phyloP scores from a whole-genome alignment of 2,113 vertebrate genomes.

The Rhinolophus sinicus region DNA sequence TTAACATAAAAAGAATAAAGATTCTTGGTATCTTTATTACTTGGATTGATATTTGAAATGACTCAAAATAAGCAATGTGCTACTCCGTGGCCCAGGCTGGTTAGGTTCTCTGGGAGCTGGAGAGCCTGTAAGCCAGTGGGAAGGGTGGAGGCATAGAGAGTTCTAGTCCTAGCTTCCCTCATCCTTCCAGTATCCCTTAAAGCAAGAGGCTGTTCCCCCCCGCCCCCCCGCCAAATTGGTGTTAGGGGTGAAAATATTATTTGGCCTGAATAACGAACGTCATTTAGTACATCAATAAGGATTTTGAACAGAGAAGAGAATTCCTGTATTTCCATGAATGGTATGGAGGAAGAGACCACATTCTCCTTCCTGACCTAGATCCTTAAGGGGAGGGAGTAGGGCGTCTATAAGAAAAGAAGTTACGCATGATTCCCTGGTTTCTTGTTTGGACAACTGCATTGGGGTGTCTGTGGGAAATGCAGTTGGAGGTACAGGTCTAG shows the following conservation, averaged over 20 bases:
- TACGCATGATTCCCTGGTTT: not conserved
- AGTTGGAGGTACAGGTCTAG: not conserved
- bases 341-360: not conserved
- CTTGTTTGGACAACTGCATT: not conserved
- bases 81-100: not conserved
- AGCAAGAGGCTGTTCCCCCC: not conserved
- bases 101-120: too few species aligned
- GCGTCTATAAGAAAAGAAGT: not conserved
- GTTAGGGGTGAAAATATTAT: not conserved
- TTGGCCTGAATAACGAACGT: not conserved
- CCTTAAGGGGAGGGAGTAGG: not conserved
- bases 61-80: not conserved
- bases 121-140: fast-evolving
- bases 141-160: too few species aligned
- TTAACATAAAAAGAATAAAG: not conserved
- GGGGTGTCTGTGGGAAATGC: not conserved
- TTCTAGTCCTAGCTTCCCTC: not conserved
- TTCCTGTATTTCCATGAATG: not conserved
- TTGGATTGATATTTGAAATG: not conserved
- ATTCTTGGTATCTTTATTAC: not conserved
- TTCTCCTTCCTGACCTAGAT: not conserved
- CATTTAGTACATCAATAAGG: not conserved
- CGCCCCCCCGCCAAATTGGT: not conserved
- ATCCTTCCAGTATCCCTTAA: not conserved
- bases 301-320: not conserved